Evolutionary conservation across 2,113 vertebrate genomes (phyloP).

Genomic region (Oplegnathus fasciatus): DNA sequence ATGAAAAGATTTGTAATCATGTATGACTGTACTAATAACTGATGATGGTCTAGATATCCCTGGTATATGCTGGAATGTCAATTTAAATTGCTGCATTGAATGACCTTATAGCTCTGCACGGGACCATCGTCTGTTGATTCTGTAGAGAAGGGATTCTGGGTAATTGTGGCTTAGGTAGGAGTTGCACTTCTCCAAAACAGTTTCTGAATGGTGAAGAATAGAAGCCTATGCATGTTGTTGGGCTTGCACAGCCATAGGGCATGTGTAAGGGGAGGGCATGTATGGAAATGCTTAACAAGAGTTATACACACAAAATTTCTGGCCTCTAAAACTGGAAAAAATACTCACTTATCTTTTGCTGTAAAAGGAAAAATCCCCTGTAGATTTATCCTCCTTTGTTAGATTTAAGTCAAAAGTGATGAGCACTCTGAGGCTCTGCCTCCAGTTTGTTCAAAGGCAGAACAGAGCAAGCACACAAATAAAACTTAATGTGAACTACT

Average conservation of each 20-base stretch:
- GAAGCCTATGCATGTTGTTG: neutral
- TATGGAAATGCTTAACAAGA: neutral
- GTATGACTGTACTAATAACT: neutral
- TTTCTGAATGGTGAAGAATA: no score
- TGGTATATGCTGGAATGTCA: neutral
- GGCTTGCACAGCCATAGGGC: neutral
- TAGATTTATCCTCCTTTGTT: no score
- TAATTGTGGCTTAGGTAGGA: neutral
- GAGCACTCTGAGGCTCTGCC: no score
- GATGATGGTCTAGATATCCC: neutral
- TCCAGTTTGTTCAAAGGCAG: no score
- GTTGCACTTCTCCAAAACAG: no score
- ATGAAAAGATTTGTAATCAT: no score
- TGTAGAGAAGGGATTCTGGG: neutral
- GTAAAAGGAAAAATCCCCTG: neutral
- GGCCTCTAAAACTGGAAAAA: neutral
- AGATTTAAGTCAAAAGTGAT: no score
- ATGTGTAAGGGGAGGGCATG: neutral
- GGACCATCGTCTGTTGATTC: neutral
- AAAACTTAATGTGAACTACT: neutral
- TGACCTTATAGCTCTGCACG: neutral
- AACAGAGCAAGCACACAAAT: no score
- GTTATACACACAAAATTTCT: neutral
- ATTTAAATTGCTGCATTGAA: neutral
- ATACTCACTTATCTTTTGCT: no score